Conservation (phyloP, 2,113 vertebrate genomes). For the Ammodytes dubius region DNA sequence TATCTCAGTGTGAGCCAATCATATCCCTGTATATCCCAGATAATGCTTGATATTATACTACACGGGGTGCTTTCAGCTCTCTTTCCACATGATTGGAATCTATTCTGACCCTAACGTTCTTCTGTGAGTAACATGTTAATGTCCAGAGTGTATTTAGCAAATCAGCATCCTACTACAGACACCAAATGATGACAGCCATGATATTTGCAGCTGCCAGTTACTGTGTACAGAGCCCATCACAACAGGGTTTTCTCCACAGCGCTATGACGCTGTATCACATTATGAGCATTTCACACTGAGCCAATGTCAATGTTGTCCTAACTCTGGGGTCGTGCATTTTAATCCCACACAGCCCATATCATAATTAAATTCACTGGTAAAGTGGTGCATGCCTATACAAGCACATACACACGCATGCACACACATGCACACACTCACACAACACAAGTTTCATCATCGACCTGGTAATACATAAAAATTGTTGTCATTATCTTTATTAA, state of each 20-base stretch:
- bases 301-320: slow-evolving; percentile 19
- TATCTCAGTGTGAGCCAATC: slow-evolving; percentile 18
- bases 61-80: slow-evolving; percentile 1
- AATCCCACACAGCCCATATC: slow-evolving; percentile 21
- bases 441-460: not conserved
- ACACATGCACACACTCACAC: not conserved
- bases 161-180: slow-evolving; percentile 24
- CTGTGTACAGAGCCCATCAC: slow-evolving; percentile 20
- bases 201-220: slow-evolving; percentile 57
- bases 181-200: slow-evolving; percentile 55
- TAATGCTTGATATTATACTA: slow-evolving; percentile 22
- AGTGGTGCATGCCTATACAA: not conserved
- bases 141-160: slow-evolving; percentile 61
- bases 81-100: slow-evolving; percentile 52
- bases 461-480: not conserved
- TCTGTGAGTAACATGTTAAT: slow-evolving; percentile 35
- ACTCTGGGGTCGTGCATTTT: slow-evolving; percentile 6
- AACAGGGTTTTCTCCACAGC: slow-evolving; percentile 46
- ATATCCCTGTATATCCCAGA: slow-evolving; percentile 21
- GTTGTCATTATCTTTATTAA: slow-evolving; percentile 33
- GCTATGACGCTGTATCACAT: slow-evolving; percentile 24
- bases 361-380: slow-evolving; percentile 19
- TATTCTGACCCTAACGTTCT: slow-evolving; percentile 52
- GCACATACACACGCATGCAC: no score
- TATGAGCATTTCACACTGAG: slow-evolving; percentile 40